Evolutionary conservation across 53 echinoderm and acorn worm genomes (phyloP).

Genomic region (Echinometra lucunter): DNA sequence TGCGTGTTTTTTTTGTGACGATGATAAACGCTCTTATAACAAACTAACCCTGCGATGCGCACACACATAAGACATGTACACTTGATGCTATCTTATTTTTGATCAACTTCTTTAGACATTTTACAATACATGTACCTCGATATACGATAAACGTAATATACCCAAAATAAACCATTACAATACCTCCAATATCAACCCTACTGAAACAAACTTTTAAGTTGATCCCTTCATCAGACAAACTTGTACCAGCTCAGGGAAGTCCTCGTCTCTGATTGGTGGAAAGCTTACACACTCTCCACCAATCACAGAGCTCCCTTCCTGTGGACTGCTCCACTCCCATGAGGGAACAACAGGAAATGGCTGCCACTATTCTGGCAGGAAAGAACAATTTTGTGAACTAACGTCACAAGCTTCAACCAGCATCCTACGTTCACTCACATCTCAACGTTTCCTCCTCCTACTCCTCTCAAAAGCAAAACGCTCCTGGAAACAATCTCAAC

Average conservation of each 20-base stretch:
- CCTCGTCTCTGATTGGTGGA: conserved; percentile 59
- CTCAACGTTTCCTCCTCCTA: background rate
- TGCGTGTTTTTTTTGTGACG: no score
- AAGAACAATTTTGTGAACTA: conserved; percentile 68
- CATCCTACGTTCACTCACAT: conserved; percentile 19
- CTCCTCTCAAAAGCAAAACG: conserved; percentile 21
- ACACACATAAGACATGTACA: background rate
- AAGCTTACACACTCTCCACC: conserved; percentile 31
- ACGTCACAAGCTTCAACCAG: conserved; percentile 64
- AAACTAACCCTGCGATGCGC: background rate
- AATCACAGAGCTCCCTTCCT: conserved; percentile 44
- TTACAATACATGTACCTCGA: background rate
- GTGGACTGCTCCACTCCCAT: conserved; percentile 63
- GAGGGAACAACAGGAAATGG: conserved; percentile 71
- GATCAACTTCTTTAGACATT: background rate
- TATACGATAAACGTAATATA: conserved; percentile 7
- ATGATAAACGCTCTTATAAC: background rate
- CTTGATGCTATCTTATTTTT: background rate
- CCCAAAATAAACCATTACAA: conserved; percentile 50
- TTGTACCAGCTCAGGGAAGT: background rate
- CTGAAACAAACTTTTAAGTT: conserved; percentile 34
- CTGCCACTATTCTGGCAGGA: conserved; percentile 66
- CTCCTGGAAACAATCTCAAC: conserved; percentile 24
- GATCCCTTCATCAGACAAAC: conserved; percentile 25
- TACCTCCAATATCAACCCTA: background rate